phyloP scores from a whole-genome alignment of 2,797 vertebrate genomes.

The Atherinosoma microstoma region DNA sequence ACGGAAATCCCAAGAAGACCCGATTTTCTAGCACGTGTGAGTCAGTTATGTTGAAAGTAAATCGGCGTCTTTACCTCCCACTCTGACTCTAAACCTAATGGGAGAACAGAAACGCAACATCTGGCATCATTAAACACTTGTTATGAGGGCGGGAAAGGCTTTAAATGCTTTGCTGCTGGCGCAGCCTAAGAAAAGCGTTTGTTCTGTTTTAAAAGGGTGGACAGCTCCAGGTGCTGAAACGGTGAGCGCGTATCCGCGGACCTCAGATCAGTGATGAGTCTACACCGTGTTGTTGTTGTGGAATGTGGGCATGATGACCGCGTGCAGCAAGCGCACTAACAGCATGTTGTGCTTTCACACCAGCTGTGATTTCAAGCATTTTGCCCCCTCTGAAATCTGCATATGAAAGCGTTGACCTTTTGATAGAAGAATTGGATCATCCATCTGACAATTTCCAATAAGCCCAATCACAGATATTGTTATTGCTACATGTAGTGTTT shows the following conservation, averaged over 20 bases:
- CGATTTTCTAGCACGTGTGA: constrained; percentile 24
- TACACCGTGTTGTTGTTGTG: constrained; percentile 13
- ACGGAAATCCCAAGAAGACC: constrained; percentile 14
- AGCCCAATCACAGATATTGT: background rate
- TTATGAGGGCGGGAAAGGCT: constrained; percentile 48
- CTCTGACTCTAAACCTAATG: constrained; percentile 39
- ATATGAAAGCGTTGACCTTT: constrained; percentile 63
- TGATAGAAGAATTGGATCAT: constrained; percentile 24
- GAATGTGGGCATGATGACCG: constrained; percentile 26
- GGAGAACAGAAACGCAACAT: constrained; percentile 56
- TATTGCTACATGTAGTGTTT: background rate
- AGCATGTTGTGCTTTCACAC: constrained; percentile 10
- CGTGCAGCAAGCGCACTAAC: constrained; percentile 10
- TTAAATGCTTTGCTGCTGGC: constrained; percentile 46
- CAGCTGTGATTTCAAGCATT: constrained; percentile 17
- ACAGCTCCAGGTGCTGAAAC: constrained; percentile 61
- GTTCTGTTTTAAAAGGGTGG: constrained; percentile 29
- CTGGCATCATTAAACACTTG: constrained; percentile 74
- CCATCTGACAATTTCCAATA: constrained; percentile 8
- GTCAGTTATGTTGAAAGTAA: constrained; percentile 44
- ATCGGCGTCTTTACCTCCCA: constrained; percentile 33
- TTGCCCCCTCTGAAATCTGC: constrained; percentile 43
- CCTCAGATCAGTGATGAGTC: constrained; percentile 24
- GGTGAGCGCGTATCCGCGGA: background rate
- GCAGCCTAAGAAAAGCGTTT: constrained; percentile 31